phyloP scores from a whole-genome alignment of 2,797 vertebrate species.

The Diceros bicornis region DNA sequence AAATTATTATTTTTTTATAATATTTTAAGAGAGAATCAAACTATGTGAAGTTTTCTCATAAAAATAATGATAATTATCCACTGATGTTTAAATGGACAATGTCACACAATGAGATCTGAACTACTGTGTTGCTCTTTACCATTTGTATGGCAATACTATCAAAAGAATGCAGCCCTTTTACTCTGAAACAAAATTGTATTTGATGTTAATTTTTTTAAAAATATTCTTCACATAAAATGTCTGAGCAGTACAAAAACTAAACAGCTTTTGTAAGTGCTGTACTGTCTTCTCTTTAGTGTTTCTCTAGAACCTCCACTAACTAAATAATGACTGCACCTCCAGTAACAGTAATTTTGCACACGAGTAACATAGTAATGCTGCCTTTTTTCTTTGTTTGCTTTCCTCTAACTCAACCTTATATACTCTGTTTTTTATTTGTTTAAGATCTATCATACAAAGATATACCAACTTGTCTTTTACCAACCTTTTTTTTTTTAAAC shows the following conservation, averaged over 20 bases:
- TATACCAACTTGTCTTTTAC: not conserved
- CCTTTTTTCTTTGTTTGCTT: not conserved
- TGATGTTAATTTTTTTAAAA: slow-evolving; percentile 16
- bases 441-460: not conserved
- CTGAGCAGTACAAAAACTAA: not conserved
- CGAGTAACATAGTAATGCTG: not conserved
- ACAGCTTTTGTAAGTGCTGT: not conserved
- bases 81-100: not conserved
- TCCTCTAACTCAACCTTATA: not conserved
- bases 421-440: not conserved
- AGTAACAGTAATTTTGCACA: not conserved
- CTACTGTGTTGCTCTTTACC: not conserved
- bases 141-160: not conserved
- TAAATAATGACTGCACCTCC: not conserved
- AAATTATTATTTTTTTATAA: not conserved
- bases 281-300: not conserved
- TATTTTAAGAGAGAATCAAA: slow-evolving; percentile 42
- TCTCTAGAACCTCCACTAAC: not conserved
- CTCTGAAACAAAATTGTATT: slow-evolving; percentile 49
- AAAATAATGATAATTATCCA: not conserved
- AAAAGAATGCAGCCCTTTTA: not conserved
- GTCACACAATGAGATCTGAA: not conserved
- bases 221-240: not conserved
- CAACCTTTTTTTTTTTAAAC: not conserved
- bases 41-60: not conserved